A percentile compares a stretch with the other conserved stretches of the same genome.
Evolutionary conservation across 37 sponge, comb jelly and placozoan species (phyloP).

Genomic region (Beroe ovata): DNA sequence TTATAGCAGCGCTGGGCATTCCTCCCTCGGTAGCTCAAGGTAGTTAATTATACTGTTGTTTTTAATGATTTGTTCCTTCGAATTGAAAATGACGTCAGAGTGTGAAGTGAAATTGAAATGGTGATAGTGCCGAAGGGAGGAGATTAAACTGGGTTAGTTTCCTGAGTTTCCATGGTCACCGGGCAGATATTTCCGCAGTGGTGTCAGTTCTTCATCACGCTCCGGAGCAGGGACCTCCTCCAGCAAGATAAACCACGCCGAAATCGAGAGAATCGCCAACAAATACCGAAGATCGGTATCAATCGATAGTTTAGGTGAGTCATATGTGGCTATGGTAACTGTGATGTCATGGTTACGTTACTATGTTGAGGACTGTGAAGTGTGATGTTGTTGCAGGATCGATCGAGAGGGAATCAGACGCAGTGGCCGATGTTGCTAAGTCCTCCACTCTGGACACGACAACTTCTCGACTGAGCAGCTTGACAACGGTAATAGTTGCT

Average conservation of each 20-base stretch:
- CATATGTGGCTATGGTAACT: no score
- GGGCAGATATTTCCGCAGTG: neutral
- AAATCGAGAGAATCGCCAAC: conserved; percentile 38
- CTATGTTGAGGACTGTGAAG: no score
- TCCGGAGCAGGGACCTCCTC: neutral
- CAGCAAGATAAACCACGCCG: conserved; percentile 23
- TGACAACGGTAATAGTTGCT: neutral
- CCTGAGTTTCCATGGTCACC: no score
- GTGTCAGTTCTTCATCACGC: neutral
- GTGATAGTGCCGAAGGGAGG: no score
- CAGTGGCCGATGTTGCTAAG: neutral
- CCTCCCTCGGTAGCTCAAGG: neutral
- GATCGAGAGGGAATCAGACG: neutral
- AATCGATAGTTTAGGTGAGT: conserved; percentile 42
- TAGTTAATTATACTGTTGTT: no score
- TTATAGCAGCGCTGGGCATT: conserved; percentile 17
- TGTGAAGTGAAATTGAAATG: no score
- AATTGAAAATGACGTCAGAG: no score
- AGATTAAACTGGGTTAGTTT: no score
- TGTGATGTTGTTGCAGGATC: no score
- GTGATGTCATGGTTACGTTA: neutral
- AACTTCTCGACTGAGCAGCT: neutral
- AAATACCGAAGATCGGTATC: conserved; percentile 27
- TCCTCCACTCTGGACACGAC: neutral
- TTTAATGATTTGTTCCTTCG: no score